phyloP scores from a whole-genome alignment of 2,113 vertebrate genomes.

The Helogale parvula region DNA sequence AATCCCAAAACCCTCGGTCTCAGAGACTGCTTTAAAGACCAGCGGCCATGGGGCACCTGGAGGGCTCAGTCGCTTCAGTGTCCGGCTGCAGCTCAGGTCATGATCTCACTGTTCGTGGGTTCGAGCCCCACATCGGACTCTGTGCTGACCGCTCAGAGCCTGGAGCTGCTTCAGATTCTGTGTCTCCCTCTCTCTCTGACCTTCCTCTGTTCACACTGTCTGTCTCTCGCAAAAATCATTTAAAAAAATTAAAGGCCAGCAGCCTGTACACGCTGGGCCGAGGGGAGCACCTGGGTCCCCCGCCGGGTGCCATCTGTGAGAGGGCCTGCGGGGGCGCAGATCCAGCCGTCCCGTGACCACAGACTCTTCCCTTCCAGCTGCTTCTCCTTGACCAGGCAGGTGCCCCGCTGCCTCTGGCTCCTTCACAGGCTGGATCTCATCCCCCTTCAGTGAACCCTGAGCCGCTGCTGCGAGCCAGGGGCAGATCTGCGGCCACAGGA shows the following conservation, averaged over 20 bases:
- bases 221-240: too few species aligned
- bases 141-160: too few species aligned
- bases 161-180: too few species aligned
- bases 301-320: accelerated
- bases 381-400: not conserved
- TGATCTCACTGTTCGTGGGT: too few species aligned
- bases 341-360: not conserved
- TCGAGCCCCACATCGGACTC: too few species aligned
- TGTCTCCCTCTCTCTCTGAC: too few species aligned
- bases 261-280: accelerated
- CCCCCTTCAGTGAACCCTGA: not conserved
- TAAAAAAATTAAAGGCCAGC: not conserved
- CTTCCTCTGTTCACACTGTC: too few species aligned
- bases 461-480: not conserved
- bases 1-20: too few species aligned
- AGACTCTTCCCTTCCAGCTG: not conserved
- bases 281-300: not conserved
- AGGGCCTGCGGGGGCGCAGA: not conserved
- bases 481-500: not conserved
- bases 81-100: too few species aligned
- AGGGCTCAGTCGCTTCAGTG: too few species aligned
- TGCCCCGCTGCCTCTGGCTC: accelerated
- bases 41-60: too few species aligned
- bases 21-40: too few species aligned
- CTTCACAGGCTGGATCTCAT: not conserved